phyloP scores from a whole-genome alignment of 2,113 vertebrate species.

The Bos javanicus region DNA sequence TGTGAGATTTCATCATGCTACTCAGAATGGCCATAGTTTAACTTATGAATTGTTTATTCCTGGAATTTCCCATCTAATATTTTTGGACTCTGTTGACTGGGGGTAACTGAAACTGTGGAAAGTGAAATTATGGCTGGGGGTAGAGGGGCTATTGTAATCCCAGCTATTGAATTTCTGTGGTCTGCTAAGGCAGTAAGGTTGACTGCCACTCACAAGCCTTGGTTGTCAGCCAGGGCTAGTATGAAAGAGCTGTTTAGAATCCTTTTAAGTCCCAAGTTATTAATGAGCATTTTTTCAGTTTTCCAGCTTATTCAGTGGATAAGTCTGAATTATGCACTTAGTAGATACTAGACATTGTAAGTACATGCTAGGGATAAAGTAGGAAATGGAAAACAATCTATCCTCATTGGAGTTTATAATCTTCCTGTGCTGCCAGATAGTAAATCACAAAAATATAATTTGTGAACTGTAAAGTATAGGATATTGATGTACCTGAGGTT shows the following conservation, averaged over 20 bases:
- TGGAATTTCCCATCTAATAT: not conserved
- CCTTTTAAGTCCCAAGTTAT: not conserved
- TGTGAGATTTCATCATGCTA: not conserved
- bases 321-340: not conserved
- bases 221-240: not conserved
- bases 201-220: not conserved
- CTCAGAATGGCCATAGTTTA: not conserved
- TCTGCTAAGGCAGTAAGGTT: not conserved
- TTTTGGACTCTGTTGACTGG: not conserved
- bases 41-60: not conserved
- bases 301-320: not conserved
- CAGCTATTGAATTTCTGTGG: not conserved
- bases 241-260: not conserved
- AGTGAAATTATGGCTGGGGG: not conserved
- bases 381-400: not conserved
- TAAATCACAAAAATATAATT: not conserved
- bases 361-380: not conserved
- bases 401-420: not conserved
- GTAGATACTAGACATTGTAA: not conserved
- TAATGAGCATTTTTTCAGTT: not conserved
- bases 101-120: not conserved
- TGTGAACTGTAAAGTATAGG: not conserved
- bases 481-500: not conserved
- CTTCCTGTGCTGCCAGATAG: not conserved
- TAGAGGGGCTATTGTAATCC: not conserved